Evolutionary conservation across 2,888 invertebrate genomes (phyloP).

Genomic region (Diaphora mendica): DNA sequence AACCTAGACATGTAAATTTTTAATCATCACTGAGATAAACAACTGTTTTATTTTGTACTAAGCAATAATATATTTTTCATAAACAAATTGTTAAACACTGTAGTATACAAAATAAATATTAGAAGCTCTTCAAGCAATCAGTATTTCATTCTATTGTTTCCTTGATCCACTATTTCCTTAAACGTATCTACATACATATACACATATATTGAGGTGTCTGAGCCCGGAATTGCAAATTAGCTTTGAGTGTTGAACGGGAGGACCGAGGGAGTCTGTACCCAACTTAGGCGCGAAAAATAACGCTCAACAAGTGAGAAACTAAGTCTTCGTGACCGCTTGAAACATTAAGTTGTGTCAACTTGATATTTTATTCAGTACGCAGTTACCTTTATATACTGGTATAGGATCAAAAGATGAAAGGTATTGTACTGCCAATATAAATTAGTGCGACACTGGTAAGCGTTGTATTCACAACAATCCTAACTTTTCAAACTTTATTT

Average conservation of each 20-base stretch:
- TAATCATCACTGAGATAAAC: not conserved
- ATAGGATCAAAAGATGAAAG: not conserved
- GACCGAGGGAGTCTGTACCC: conserved; percentile 25
- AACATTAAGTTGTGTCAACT: conserved; percentile 15
- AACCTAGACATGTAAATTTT: not conserved
- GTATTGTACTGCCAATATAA: conserved; percentile 1
- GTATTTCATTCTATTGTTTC: conserved; percentile 23
- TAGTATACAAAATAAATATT: not conserved
- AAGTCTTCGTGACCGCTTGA: conserved; percentile 41
- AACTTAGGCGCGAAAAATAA: conserved; percentile 56
- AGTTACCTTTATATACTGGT: not conserved
- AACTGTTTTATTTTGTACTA: not conserved
- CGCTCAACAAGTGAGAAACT: conserved; percentile 70
- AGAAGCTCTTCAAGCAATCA: not conserved
- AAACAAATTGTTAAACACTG: not conserved
- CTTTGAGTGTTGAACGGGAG: conserved; percentile 40
- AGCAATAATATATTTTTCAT: not conserved
- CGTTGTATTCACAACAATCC: not conserved
- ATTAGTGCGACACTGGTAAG: conserved; percentile 7
- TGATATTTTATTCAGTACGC: conserved; percentile 17
- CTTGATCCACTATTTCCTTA: conserved; percentile 49
- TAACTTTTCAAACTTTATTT: not conserved
- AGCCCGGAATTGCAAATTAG: conserved; percentile 70
- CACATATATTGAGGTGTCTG: conserved; percentile 54
- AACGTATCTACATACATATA: conserved; percentile 43